These are phyloP conservation scores for Sycobia sp. DNA, from an alignment of 1,140 invertebrate species.

Conservation along the genomic window DNA sequence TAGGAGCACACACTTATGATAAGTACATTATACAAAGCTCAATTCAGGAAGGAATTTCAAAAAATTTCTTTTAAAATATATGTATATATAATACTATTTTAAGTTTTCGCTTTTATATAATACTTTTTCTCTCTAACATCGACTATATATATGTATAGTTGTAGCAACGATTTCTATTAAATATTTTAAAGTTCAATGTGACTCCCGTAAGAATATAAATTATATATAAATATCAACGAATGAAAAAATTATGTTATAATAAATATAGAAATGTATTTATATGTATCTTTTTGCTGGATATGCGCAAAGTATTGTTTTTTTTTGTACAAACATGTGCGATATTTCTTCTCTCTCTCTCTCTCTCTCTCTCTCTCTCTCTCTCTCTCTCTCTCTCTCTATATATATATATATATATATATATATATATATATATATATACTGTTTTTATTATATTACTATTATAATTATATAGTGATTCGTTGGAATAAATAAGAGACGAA, in stretches of 20 bases:
- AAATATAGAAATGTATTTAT: conserved; percentile 8
- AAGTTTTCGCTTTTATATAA: background rate
- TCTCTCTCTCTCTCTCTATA: too few relatives aligned
- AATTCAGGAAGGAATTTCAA: conserved; percentile 7
- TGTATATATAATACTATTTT: too few relatives aligned
- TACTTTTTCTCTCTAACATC: conserved; percentile 21
- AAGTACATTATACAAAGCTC: conserved; percentile 7
- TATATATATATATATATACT: too few relatives aligned
- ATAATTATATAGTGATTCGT: too few relatives aligned
- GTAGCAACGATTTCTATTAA: conserved; percentile 13
- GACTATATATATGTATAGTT: conserved; percentile 7
- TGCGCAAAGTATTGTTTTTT: conserved; percentile 17
- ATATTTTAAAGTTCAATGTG: conserved; percentile 24
- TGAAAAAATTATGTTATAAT: conserved; percentile 11
- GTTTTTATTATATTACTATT: too few relatives aligned
- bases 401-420: too few relatives aligned
- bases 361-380: too few relatives aligned
- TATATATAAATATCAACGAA: conserved; percentile 30
- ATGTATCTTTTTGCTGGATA: background rate
- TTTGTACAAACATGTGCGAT: conserved; percentile 28
- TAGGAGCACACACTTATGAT: background rate
- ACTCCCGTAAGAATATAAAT: conserved; percentile 25
- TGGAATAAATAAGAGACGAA: conserved; percentile 22
- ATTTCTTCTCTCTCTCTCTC: too few relatives aligned
- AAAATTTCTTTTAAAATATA: conserved; percentile 26